phyloP scores from a whole-genome alignment of 2,888 invertebrate species.

The Acanthoscelides obtectus region DNA sequence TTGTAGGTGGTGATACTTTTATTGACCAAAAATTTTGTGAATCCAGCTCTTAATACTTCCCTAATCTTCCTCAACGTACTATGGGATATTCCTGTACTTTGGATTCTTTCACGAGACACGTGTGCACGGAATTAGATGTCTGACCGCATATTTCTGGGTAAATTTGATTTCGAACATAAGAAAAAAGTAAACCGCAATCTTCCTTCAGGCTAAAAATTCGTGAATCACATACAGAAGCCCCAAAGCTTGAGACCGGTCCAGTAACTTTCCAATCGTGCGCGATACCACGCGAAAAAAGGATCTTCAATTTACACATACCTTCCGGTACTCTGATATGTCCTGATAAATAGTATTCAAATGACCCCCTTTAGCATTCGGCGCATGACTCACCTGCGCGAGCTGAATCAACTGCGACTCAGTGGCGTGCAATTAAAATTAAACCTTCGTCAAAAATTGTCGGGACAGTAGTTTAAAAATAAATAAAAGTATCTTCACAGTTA shows the following conservation, averaged over 20 bases:
- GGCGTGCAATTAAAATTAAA: too few relatives aligned
- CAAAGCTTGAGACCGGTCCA: neutral
- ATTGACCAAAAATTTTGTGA: too few relatives aligned
- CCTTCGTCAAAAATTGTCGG: too few relatives aligned
- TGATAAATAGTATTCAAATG: neutral
- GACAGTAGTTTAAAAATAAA: too few relatives aligned
- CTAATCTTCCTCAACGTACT: too few relatives aligned
- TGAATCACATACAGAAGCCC: neutral
- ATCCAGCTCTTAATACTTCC: too few relatives aligned
- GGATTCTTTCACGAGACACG: too few relatives aligned
- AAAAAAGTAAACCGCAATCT: neutral
- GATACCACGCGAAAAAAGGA: neutral
- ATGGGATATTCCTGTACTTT: too few relatives aligned
- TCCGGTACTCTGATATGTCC: neutral
- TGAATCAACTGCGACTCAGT: neutral
- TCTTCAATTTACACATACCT: neutral
- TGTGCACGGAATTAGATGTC: too few relatives aligned
- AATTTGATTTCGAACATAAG: neutral
- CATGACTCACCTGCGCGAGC: neutral
- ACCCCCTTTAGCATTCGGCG: neutral
- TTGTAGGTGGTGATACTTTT: too few relatives aligned
- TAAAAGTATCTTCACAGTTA: too few relatives aligned
- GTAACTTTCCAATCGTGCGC: neutral
- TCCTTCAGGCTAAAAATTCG: neutral
- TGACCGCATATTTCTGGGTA: neutral